A percentile compares a stretch with the other conserved stretches of the same genome.
Evolutionary conservation across 2,888 invertebrate species (phyloP).

Genomic region (Drosophila falleni): DNA sequence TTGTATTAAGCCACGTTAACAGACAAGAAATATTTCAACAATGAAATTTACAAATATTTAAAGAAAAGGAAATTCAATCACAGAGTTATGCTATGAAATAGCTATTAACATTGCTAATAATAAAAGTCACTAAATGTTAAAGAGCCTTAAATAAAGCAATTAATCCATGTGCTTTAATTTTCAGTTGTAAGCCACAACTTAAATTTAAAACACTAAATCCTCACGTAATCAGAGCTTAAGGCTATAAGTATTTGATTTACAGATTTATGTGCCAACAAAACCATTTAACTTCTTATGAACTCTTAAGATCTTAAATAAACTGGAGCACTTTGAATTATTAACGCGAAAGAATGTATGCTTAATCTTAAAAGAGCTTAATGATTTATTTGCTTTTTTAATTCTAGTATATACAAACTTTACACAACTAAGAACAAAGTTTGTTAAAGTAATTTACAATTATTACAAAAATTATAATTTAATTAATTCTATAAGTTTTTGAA

Average conservation of each 20-base stretch:
- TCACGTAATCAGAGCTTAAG: neutral
- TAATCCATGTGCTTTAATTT: neutral
- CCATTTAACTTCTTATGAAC: neutral
- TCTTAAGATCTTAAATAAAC: neutral
- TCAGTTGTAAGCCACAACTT: neutral
- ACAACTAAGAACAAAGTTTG: too few relatives aligned
- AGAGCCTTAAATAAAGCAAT: neutral
- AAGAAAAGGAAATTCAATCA: neutral
- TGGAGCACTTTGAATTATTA: neutral
- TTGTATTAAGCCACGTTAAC: neutral
- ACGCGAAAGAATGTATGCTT: neutral
- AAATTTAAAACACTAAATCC: neutral
- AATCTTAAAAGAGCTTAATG: too few relatives aligned
- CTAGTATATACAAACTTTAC: too few relatives aligned
- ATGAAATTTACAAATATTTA: neutral
- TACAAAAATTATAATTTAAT: too few relatives aligned
- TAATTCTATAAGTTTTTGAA: too few relatives aligned
- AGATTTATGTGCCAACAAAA: neutral
- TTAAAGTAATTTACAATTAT: too few relatives aligned
- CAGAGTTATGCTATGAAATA: neutral
- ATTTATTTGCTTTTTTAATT: too few relatives aligned
- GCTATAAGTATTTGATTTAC: neutral
- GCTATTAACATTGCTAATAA: neutral
- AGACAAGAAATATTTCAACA: neutral
- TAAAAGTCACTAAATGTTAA: neutral